Evolutionary conservation across 2,113 vertebrate species (phyloP), one percentile per base, ranked within the genome.

Genomic region (Pseudorasbora parva): DNA sequence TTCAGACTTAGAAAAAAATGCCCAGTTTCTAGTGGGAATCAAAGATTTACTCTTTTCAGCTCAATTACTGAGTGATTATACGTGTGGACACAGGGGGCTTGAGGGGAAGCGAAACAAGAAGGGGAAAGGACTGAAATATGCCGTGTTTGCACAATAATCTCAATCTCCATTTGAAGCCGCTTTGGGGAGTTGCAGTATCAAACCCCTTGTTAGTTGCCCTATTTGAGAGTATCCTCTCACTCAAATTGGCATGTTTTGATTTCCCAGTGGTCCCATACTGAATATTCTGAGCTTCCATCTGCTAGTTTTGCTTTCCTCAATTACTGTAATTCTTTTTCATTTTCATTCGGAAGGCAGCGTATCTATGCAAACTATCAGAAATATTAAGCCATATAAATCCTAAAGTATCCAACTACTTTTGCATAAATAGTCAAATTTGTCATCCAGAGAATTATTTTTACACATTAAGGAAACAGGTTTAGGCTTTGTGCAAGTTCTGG

Each of bases 41-140:
- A 23, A 82, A 83, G 83, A 89, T 91, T 92, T 91, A 91, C 91
- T 89, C 86, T 54, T 87, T 92, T 89, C 84, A 88, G 88, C 91
- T 93, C 92, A 90, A 86, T 92, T 93, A 89, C 88, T 86, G 89
- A 89, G 88, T 87, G 87, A 90, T 91, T 91, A 89, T 91, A 86
- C 86, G 79, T 90, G 89, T 60, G 90, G 90, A 87, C 92, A 91
- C 88, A 81, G 82, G 91, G 86, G 89, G 86, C 57, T 84, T 74
- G n/a, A 68, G 27, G 74, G 79, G 37, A 14, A 76, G 41, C 25
- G 54, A 68, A 85, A 86, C 86, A 82, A 77, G 75, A 81, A 60
- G 73, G 71, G 60, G 30, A 83, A 30, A 68, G 81, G 68, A 78
- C 78, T 71, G 88, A 78, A 86, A 83, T 84, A 37, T 60, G 59